A percentile compares a stretch with the other conserved stretches of the same genome.
These are phyloP conservation scores for Cranoglanis bouderius DNA, from an alignment of 2,113 vertebrate genomes.

Conservation along the genomic window DNA sequence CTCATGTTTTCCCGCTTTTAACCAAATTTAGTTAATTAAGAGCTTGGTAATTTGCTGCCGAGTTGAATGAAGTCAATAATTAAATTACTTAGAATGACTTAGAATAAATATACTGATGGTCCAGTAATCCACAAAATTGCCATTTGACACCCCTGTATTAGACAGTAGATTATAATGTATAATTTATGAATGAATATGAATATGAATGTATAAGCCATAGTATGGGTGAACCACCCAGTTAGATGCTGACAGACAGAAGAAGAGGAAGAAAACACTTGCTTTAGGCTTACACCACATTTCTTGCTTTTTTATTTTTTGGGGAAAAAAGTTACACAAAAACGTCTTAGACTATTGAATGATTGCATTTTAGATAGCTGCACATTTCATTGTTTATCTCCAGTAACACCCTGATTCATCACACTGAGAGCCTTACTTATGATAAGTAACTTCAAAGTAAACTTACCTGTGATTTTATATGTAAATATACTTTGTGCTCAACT, in stretches of 20 bases:
- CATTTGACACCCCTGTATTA: background rate
- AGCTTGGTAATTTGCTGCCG: background rate
- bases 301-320: background rate
- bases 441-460: background rate
- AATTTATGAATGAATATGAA: too few relatives aligned
- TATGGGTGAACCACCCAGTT: background rate
- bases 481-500: background rate
- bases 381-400: background rate
- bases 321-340: background rate
- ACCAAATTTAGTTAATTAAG: background rate
- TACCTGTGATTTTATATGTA: background rate
- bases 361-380: background rate
- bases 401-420: background rate
- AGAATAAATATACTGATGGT: background rate
- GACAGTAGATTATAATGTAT: background rate
- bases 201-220: background rate
- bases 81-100: background rate
- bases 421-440: background rate
- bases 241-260: background rate
- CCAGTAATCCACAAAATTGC: background rate
- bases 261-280: background rate
- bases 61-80: background rate
- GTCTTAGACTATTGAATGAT: background rate
- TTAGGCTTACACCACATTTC: background rate
- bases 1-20: background rate